Evolutionary conservation across 2,113 vertebrate species (phyloP).

Genomic region (Mionectes macconnelli): DNA sequence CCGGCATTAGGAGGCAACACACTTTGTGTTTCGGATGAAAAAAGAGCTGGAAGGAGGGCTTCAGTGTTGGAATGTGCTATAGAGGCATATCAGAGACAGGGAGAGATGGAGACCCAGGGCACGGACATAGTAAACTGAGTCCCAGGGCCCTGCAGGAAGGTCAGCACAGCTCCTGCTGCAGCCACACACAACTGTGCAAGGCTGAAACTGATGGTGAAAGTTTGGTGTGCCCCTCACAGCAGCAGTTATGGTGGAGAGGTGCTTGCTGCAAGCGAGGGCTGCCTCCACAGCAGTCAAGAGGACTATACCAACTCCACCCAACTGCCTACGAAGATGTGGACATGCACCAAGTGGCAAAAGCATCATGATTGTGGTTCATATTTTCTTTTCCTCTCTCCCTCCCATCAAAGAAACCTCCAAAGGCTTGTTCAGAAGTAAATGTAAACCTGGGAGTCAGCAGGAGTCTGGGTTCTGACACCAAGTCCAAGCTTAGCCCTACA

Average conservation of each 20-base stretch:
- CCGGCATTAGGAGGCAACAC: background rate
- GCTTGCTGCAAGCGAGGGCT: background rate
- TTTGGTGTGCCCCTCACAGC: accelerated
- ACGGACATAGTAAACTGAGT: accelerated
- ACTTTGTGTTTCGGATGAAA: background rate
- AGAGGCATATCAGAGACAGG: background rate
- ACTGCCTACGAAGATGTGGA: background rate
- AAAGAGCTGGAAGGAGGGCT: background rate
- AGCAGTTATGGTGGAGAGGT: accelerated
- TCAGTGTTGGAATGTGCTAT: background rate
- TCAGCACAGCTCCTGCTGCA: background rate
- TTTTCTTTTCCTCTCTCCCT: background rate
- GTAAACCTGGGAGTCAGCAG: background rate
- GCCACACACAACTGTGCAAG: accelerated
- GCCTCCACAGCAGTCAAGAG: background rate
- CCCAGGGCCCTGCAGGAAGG: accelerated
- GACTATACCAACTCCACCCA: background rate
- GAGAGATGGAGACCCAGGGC: background rate
- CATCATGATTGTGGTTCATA: background rate
- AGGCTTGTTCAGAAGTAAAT: background rate
- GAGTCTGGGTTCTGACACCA: background rate
- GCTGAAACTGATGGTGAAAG: background rate
- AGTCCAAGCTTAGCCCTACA: background rate
- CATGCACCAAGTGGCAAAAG: background rate
- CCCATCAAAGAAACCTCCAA: background rate